Evolutionary conservation across 2,888 invertebrate species (phyloP).

Genomic region (Zaprionus obscuricornis): DNA sequence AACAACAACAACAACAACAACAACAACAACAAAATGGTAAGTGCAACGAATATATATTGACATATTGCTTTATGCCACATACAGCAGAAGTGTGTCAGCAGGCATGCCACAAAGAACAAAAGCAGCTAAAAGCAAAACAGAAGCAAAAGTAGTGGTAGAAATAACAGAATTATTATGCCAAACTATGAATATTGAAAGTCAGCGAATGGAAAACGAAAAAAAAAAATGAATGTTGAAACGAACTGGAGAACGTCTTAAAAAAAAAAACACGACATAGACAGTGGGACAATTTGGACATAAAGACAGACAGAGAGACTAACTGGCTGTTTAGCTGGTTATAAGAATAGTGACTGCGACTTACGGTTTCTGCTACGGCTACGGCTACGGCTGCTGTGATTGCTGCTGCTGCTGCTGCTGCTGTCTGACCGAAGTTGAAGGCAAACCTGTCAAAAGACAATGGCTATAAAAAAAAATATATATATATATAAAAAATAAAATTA

Average conservation of each 20-base stretch:
- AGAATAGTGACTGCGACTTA: constrained; percentile 57
- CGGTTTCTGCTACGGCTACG: constrained; percentile 49
- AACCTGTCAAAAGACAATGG: constrained; percentile 77
- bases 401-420: constrained; percentile 34
- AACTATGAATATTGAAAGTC: constrained; percentile 61
- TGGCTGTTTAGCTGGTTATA: not conserved
- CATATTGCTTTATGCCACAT: too few relatives aligned
- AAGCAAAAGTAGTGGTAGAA: too few relatives aligned
- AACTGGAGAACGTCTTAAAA: constrained; percentile 36
- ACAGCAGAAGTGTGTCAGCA: constrained; percentile 64
- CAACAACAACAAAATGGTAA: constrained; percentile 58
- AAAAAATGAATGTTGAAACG: constrained; percentile 65
- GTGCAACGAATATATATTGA: constrained; percentile 38
- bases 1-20: constrained; percentile 12
- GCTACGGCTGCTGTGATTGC: not conserved
- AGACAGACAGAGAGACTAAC: constrained; percentile 9
- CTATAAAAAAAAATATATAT: constrained; percentile 19
- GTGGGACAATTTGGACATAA: constrained; percentile 8
- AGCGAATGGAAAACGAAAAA: constrained; percentile 70
- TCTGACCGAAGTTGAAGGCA: constrained; percentile 74
- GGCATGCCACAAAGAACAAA: constrained; percentile 33
- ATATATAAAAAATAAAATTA: constrained; percentile 4
- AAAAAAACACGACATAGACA: constrained; percentile 4
- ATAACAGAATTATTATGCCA: constrained; percentile 42
- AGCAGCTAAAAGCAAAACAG: constrained; percentile 7